phyloP scores from a whole-genome alignment of 2,888 invertebrate genomes.

The Nomada ferruginata region DNA sequence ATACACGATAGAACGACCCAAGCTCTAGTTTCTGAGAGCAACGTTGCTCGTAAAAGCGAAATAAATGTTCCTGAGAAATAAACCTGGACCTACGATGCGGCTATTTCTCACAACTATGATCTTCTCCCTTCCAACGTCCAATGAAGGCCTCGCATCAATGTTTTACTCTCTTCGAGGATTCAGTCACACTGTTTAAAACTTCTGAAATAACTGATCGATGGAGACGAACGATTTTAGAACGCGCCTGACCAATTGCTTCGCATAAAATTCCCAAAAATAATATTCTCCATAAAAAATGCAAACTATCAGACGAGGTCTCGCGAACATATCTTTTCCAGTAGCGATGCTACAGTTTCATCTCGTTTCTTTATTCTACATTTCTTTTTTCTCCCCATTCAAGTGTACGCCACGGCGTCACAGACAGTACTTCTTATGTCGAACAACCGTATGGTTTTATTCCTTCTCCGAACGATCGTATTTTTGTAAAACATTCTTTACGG shows the following conservation, averaged over 20 bases:
- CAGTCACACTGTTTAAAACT: not conserved
- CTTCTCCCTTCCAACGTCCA: not conserved
- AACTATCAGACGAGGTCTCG: not conserved
- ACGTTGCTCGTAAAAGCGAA: slow-evolving; percentile 8
- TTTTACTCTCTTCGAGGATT: slow-evolving; percentile 5
- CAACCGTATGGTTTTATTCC: slow-evolving; percentile 12
- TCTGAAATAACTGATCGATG: slow-evolving; percentile 4
- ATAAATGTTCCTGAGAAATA: not conserved
- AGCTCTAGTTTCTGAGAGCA: not conserved
- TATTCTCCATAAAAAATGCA: slow-evolving; percentile 5
- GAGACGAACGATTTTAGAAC: not conserved
- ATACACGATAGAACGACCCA: not conserved
- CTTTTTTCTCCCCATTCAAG: not conserved
- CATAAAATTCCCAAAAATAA: not conserved
- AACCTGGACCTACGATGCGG: not conserved
- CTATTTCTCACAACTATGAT: not conserved
- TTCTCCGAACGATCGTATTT: slow-evolving; percentile 7
- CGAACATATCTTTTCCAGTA: not conserved
- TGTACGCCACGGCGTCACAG: slow-evolving; percentile 1
- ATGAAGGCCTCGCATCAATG: not conserved
- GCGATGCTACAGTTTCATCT: not conserved
- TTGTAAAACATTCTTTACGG: slow-evolving; percentile 13
- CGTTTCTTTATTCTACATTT: not conserved
- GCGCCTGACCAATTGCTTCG: not conserved
- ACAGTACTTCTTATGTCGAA: slow-evolving; percentile 17